Evolutionary conservation across 1,140 invertebrate genomes (phyloP).

Genomic region (Aphelenchoides besseyi): DNA sequence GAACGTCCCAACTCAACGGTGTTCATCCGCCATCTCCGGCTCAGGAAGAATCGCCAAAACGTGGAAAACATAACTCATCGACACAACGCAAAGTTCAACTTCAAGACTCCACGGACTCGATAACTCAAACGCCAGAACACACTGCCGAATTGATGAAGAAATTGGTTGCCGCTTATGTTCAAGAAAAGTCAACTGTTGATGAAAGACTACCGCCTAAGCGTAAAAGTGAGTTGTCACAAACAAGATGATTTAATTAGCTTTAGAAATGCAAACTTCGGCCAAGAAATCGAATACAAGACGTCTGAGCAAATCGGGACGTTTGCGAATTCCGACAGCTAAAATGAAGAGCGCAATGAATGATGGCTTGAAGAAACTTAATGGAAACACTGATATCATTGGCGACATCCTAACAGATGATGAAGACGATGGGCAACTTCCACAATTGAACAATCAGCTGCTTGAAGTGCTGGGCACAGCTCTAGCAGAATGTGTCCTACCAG

Average conservation of each 20-base stretch:
- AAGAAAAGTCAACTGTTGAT: slow-evolving; percentile 7
- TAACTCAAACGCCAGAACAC: not conserved
- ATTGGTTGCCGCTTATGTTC: slow-evolving; percentile 3
- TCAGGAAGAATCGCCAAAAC: not conserved
- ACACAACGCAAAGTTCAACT: not conserved
- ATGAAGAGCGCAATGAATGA: not conserved
- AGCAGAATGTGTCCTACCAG: slow-evolving; percentile 3
- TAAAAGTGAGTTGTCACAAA: not conserved
- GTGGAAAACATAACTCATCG: not conserved
- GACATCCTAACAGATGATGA: slow-evolving; percentile 7
- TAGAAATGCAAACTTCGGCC: not conserved
- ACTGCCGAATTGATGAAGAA: slow-evolving; percentile 7
- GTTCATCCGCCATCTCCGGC: not conserved
- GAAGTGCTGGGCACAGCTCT: not conserved
- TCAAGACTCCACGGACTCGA: not conserved
- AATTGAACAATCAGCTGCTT: not conserved
- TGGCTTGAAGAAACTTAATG: not conserved
- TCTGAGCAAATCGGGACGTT: not conserved
- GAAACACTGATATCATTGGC: not conserved
- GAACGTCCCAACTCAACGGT: not conserved
- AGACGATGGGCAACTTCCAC: not conserved
- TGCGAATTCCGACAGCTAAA: slow-evolving; percentile 4
- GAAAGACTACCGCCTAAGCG: not conserved
- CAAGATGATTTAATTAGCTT: no score
- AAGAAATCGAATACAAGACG: not conserved